These are phyloP conservation scores for Galago senegalensis DNA, from an alignment of 2,797 vertebrate species.

Conservation along the genomic window DNA sequence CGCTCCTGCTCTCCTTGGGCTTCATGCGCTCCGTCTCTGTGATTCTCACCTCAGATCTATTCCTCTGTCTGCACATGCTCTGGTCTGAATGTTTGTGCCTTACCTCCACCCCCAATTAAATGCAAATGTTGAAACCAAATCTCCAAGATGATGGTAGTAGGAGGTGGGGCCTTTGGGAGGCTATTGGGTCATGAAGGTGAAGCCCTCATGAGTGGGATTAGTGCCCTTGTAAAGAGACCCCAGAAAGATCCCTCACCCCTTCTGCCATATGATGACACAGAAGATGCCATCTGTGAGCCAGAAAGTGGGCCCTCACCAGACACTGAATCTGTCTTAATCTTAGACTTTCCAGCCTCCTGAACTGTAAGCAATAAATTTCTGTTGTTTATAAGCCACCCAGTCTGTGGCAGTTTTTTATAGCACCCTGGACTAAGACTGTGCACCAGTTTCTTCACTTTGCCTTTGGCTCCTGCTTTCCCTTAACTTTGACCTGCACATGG, in stretches of 20 bases:
- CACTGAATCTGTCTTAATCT: neutral
- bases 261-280: neutral
- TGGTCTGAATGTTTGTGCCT: neutral
- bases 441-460: neutral
- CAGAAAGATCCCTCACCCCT: neutral
- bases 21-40: neutral
- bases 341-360: neutral
- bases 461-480: slow-evolving; percentile 14
- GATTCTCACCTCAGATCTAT: neutral
- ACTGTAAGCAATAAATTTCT: neutral
- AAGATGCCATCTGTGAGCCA: neutral
- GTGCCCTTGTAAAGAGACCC: neutral
- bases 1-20: neutral
- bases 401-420: neutral
- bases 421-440: neutral
- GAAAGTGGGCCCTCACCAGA: neutral
- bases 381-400: neutral
- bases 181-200: neutral
- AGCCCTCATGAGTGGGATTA: neutral
- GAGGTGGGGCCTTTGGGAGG: neutral
- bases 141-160: neutral
- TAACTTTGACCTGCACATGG: neutral
- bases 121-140: neutral
- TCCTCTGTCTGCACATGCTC: neutral
- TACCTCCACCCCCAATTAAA: neutral